Evolutionary conservation across 2,113 vertebrate genomes (phyloP), one percentile per base, ranked within the genome.

Genomic region (Eulacestoma nigropectus): DNA sequence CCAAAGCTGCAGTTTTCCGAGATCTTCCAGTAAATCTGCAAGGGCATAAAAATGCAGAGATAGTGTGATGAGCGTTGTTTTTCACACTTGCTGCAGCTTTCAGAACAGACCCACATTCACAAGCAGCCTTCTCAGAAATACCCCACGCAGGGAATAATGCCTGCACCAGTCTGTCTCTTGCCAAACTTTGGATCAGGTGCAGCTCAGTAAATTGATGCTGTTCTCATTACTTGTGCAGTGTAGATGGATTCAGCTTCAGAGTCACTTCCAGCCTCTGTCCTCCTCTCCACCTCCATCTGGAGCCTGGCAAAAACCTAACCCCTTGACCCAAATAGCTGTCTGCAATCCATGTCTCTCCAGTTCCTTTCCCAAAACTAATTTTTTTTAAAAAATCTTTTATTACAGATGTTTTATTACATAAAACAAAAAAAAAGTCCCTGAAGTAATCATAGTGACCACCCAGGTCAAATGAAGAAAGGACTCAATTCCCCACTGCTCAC

Each of bases 251-350:
- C 82, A 81, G 64, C 79, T 86, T 52, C 78, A 68, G 29, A 84
- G 79, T 5, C 8, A 1, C 64, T 95, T 90, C 84, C 91, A 92
- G 83, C 60, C 22, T 30, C n/a, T 72, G 55, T 89, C 42, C 46
- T 91, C 57, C 75, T 72, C 82, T 90, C 44, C 10, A 9, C 84
- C 79, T 68, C 55, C 92, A 86, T 90, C 87, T 86, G 89, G 57
- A 96, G 76, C 75, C 68, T 94, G 91, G 92, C 94, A 91, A 82
- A 91, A 83, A 33, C 56, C 78, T 88, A 88, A 94, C 83, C 84
- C 63, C 56, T 95, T 93, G 75, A 91, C 77, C 90, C 84, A 91
- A 92, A 83, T 53, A 92, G 78, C 86, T 90, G 72, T 84, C 85
- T 90, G 82, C 74, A 90, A 75, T 86, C 92, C 57, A 7, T 33